Percentiles rank a stretch among this genome's conserved stretches.
These are phyloP conservation scores for Eupelmus urozonus DNA, from an alignment of 2,888 invertebrate species.

Conservation along the genomic window DNA sequence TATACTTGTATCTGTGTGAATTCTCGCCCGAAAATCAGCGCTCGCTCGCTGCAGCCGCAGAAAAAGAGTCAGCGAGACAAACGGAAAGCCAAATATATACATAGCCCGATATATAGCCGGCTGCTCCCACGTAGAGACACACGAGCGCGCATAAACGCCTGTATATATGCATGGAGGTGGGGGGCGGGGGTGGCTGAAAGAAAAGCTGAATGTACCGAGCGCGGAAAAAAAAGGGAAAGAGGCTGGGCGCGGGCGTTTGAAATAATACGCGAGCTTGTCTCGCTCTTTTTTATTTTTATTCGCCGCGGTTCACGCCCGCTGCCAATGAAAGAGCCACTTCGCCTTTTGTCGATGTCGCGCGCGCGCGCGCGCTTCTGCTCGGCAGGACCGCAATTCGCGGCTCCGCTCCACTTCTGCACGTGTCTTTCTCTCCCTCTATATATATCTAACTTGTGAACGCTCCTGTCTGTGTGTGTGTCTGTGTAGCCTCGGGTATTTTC, in stretches of 20 bases:
- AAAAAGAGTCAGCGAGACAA: background rate
- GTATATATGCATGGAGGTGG: background rate
- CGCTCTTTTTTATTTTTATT: constrained; percentile 69
- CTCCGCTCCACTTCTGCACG: background rate
- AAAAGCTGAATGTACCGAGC: background rate
- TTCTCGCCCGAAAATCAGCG: constrained; percentile 58
- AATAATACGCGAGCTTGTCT: constrained; percentile 65
- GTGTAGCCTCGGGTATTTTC: background rate
- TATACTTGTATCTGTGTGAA: constrained; percentile 48
- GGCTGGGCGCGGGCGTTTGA: constrained; percentile 60
- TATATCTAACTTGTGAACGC: too few species aligned
- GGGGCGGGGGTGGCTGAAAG: background rate
- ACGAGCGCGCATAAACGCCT: background rate
- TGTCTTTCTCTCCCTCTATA: too few species aligned
- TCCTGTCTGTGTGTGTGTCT: too few species aligned
- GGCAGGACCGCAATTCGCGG: background rate
- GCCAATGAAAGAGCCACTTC: constrained; percentile 73
- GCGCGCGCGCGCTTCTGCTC: too few species aligned
- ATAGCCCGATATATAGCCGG: background rate
- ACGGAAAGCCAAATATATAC: constrained; percentile 17
- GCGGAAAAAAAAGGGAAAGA: constrained; percentile 14
- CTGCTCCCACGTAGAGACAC: background rate
- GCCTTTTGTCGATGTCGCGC: constrained; percentile 69
- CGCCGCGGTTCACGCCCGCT: constrained; percentile 62
- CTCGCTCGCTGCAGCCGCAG: too few species aligned